phyloP scores from a whole-genome alignment of 2,888 invertebrate genomes.

The Caradrina clavipalpis region DNA sequence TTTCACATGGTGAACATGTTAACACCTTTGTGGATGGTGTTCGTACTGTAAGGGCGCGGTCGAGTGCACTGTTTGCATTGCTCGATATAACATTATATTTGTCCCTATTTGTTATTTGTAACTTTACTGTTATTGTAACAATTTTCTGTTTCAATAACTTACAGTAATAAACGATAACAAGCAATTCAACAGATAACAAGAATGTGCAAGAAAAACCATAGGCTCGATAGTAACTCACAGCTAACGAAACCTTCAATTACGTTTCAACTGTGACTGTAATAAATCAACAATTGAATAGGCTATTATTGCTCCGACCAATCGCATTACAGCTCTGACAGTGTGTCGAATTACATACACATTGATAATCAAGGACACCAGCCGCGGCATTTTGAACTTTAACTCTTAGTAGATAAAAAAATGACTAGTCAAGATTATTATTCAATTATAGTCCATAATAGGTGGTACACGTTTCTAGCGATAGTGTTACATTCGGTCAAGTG shows the following conservation, averaged over 20 bases:
- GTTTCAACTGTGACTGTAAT: constrained; percentile 71
- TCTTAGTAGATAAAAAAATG: constrained; percentile 56
- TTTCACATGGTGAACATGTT: constrained; percentile 77
- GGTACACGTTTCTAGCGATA: constrained; percentile 49
- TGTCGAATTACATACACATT: constrained; percentile 68
- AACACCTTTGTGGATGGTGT: constrained; percentile 70
- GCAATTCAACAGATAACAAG: constrained; percentile 26
- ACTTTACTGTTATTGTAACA: not conserved
- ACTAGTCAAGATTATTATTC: constrained; percentile 57
- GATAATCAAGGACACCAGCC: constrained; percentile 63
- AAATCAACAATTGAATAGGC: constrained; percentile 73
- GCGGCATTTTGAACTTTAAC: constrained; percentile 54
- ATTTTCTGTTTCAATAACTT: constrained; percentile 13
- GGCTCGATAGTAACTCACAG: constrained; percentile 43
- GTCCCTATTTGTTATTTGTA: constrained; percentile 16
- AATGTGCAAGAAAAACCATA: constrained; percentile 38
- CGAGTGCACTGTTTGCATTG: constrained; percentile 22
- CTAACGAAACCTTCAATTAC: constrained; percentile 72
- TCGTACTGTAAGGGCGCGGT: constrained; percentile 45
- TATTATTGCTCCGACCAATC: constrained; percentile 74
- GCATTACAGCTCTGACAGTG: constrained; percentile 68
- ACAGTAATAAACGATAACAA: constrained; percentile 2
- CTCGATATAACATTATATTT: constrained; percentile 7
- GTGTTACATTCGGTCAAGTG: constrained; percentile 38
- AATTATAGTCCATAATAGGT: constrained; percentile 55